Conservation (phyloP, 1,140 invertebrate species). For the Condylostylus longicornis region DNA sequence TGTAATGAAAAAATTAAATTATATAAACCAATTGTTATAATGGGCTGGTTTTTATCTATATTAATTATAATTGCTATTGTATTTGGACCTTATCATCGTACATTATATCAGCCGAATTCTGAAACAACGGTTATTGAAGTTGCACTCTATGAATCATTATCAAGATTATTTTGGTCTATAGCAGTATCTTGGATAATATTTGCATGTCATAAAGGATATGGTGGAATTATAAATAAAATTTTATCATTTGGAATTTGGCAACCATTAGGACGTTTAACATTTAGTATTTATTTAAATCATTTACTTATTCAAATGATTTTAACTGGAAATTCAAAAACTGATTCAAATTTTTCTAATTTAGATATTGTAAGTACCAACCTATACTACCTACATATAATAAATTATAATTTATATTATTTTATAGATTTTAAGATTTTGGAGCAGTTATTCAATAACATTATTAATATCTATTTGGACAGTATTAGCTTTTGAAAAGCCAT, state of each 20-base stretch:
- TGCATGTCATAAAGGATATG: slow-evolving; percentile 37
- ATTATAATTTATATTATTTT: too few species aligned
- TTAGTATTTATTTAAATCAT: not conserved
- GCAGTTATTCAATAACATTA: too few species aligned
- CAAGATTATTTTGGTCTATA: slow-evolving; percentile 35
- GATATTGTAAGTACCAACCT: not conserved
- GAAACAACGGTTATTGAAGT: slow-evolving; percentile 14
- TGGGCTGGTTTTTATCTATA: too few species aligned
- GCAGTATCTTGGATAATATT: slow-evolving; percentile 41
- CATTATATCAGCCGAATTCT: too few species aligned
- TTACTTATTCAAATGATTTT: not conserved
- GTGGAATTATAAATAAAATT: slow-evolving; percentile 21
- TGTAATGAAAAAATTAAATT: too few species aligned
- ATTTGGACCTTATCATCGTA: not conserved
- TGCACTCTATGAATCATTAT: slow-evolving; percentile 37
- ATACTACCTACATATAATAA: too few species aligned
- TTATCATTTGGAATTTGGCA: not conserved
- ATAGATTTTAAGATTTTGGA: too few species aligned
- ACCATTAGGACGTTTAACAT: not conserved
- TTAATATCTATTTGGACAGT: too few species aligned
- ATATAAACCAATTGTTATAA: too few species aligned
- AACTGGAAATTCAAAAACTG: not conserved
- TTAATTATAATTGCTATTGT: not conserved
- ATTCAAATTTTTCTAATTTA: not conserved
- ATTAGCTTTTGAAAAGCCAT: too few species aligned